A percentile compares a stretch with the other conserved stretches of the same genome.
These are phyloP conservation scores for Drosophila sulfurigaster DNA, from an alignment of 1,140 invertebrate species.

Conservation along the genomic window DNA sequence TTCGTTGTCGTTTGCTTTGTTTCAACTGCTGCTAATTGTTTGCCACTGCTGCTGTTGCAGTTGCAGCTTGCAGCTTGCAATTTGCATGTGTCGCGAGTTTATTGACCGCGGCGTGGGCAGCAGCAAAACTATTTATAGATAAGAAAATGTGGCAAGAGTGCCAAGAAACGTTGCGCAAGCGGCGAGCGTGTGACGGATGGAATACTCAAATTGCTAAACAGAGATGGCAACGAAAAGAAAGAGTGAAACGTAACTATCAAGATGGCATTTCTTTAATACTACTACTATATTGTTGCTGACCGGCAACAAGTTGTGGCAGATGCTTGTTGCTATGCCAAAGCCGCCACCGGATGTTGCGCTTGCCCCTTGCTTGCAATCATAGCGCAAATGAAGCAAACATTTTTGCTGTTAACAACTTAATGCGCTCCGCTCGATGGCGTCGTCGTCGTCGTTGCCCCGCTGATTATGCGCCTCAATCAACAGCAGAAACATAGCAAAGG, in stretches of 20 bases:
- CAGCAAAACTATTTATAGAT: conserved; percentile 81
- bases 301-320: conserved; percentile 50
- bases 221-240: not conserved
- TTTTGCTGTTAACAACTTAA: conserved; percentile 81
- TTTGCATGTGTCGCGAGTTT: conserved; percentile 82
- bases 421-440: conserved; percentile 74
- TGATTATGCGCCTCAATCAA: conserved; percentile 82
- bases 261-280: conserved; percentile 50
- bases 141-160: conserved; percentile 80
- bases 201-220: not conserved
- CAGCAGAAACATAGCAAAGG: conserved; percentile 49
- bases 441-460: conserved; percentile 58
- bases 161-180: conserved; percentile 60
- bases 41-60: conserved; percentile 40
- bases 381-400: conserved; percentile 82
- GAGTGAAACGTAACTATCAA: conserved; percentile 12
- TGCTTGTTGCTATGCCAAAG: conserved; percentile 35
- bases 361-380: conserved; percentile 60
- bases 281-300: conserved; percentile 15
- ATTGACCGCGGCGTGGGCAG: conserved; percentile 78
- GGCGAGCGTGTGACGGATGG: conserved; percentile 47
- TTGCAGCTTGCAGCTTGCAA: conserved; percentile 55
- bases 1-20: conserved; percentile 37
- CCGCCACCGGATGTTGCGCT: conserved; percentile 37
- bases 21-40: conserved; percentile 56